Conservation (phyloP, 2,888 invertebrate species). For the Sesamia inferens region DNA sequence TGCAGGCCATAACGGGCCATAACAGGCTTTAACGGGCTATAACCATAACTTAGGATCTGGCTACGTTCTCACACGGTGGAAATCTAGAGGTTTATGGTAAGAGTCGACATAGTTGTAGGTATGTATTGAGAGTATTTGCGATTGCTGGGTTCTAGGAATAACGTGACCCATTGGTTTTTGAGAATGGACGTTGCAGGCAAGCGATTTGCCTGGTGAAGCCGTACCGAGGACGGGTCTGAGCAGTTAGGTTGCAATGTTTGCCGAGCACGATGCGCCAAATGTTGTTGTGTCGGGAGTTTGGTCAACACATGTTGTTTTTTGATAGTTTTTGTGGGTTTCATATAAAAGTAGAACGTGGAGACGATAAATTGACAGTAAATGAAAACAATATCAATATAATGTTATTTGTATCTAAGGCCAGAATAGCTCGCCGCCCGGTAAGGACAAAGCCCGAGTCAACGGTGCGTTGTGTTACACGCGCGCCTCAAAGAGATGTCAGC, state of each 20-base stretch:
- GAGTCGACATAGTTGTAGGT: slow-evolving; percentile 27
- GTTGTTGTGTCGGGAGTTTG: neutral
- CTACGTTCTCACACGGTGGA: slow-evolving; percentile 12
- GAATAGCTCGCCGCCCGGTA: too few species aligned
- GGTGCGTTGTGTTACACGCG: too few species aligned
- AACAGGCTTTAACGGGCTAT: slow-evolving; percentile 19
- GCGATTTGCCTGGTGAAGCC: too few species aligned
- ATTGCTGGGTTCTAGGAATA: neutral
- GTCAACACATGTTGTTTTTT: neutral
- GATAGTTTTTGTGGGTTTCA: neutral
- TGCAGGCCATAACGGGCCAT: slow-evolving; percentile 23
- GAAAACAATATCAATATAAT: neutral
- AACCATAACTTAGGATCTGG: slow-evolving; percentile 43
- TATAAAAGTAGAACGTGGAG: neutral
- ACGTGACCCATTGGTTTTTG: neutral
- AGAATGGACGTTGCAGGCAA: too few species aligned
- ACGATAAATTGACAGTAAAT: neutral
- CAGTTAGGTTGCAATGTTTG: too few species aligned
- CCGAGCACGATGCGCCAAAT: too few species aligned
- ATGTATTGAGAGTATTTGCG: neutral
- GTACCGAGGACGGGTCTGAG: too few species aligned
- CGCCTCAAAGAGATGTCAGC: too few species aligned
- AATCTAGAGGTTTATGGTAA: slow-evolving; percentile 34
- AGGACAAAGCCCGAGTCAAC: too few species aligned
- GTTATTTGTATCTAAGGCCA: neutral